Conservation (phyloP, 2,113 vertebrate genomes). For the Athene noctua region DNA sequence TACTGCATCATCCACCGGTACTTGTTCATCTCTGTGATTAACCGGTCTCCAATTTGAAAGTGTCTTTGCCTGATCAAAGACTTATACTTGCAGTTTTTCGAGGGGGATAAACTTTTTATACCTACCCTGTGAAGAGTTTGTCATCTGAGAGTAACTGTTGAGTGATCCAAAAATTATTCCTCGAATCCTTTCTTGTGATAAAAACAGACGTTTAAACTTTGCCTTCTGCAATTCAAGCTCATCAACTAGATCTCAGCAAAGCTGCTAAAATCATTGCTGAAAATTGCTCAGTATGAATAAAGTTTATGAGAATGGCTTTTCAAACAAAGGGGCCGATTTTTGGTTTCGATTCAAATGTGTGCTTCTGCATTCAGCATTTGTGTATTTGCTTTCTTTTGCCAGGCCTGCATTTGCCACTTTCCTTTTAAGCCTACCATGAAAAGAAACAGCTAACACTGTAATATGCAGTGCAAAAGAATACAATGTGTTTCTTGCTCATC, state of each 20-base stretch:
- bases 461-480: background rate
- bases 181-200: background rate
- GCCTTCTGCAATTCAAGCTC: background rate
- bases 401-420: background rate
- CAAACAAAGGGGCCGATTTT: background rate
- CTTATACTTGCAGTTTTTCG: background rate
- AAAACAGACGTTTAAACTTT: background rate
- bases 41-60: background rate
- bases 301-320: background rate
- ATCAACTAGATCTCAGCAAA: background rate
- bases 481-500: background rate
- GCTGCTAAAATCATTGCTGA: background rate
- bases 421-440: slow-evolving; percentile 6
- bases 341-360: background rate
- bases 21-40: background rate
- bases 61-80: background rate
- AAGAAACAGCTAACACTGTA: slow-evolving; percentile 11
- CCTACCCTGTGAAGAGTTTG: background rate
- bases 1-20: background rate
- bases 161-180: background rate
- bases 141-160: background rate
- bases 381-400: slow-evolving; percentile 4
- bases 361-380: slow-evolving; percentile 14
- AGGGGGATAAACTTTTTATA: background rate
- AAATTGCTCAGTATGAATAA: background rate